These are phyloP conservation scores for Tipula lateralis DNA, from an alignment of 2,888 invertebrate species.

Conservation along the genomic window DNA sequence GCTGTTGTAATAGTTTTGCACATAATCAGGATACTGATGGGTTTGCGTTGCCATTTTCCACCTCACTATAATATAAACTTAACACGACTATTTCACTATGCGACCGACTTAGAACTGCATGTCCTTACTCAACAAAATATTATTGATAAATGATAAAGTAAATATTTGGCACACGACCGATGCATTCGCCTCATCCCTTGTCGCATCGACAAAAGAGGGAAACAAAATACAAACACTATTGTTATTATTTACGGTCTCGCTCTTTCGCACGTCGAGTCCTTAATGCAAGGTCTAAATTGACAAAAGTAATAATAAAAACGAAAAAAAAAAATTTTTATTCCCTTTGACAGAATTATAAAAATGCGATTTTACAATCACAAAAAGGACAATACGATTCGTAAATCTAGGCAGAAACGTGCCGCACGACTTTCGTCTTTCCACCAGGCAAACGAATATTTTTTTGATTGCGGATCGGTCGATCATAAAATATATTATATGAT, in stretches of 20 bases:
- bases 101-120: neutral
- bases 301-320: neutral
- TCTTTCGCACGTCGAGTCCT: neutral
- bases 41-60: conserved; percentile 29
- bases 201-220: neutral
- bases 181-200: neutral
- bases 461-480: neutral
- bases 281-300: neutral
- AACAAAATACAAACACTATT: neutral
- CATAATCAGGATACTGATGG: conserved; percentile 29
- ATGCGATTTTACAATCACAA: neutral
- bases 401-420: neutral
- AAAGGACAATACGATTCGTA: neutral
- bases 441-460: neutral
- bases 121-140: conserved; percentile 25
- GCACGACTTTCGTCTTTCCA: neutral
- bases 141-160: conserved; percentile 25
- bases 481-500: neutral
- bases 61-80: neutral
- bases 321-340: neutral
- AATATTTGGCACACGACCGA: conserved; percentile 26
- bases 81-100: neutral
- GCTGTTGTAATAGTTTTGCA: conserved; percentile 4
- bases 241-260: neutral
- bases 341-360: conserved; percentile 1